Conservation (phyloP, 2,888 invertebrate genomes). For the Volucella inanis region DNA sequence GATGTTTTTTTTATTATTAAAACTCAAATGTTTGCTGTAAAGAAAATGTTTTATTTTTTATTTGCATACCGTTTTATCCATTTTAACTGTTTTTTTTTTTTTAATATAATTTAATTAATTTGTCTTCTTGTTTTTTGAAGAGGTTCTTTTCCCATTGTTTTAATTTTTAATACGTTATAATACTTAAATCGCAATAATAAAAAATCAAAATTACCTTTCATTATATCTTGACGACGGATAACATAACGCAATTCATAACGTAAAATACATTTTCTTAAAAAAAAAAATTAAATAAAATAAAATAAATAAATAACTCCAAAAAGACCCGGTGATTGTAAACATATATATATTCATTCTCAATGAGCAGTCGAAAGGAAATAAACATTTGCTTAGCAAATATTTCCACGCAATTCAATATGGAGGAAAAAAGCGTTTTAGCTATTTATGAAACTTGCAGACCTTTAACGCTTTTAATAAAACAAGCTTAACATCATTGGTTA, state of each 20-base stretch:
- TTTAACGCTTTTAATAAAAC: too few species aligned
- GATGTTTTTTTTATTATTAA: constrained; percentile 77
- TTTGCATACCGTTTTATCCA: constrained; percentile 12
- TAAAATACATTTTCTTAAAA: not conserved
- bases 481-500: too few species aligned
- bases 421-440: too few species aligned
- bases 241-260: constrained; percentile 45
- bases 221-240: constrained; percentile 50
- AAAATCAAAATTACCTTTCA: constrained; percentile 45
- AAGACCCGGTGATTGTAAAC: constrained; percentile 46
- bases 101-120: constrained; percentile 42
- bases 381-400: too few species aligned
- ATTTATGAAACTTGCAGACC: too few species aligned
- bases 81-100: constrained; percentile 23
- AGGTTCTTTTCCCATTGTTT: constrained; percentile 29
- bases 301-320: constrained; percentile 14
- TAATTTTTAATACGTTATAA: constrained; percentile 68
- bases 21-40: constrained; percentile 58
- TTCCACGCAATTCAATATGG: too few species aligned
- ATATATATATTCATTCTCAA: constrained; percentile 19
- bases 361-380: not conserved
- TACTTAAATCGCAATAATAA: constrained; percentile 46
- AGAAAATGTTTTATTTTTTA: constrained; percentile 58
- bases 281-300: constrained; percentile 9
- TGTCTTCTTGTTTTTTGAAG: constrained; percentile 1